phyloP scores from a whole-genome alignment of 1,140 invertebrate species.

The Drosophila bifasciata region DNA sequence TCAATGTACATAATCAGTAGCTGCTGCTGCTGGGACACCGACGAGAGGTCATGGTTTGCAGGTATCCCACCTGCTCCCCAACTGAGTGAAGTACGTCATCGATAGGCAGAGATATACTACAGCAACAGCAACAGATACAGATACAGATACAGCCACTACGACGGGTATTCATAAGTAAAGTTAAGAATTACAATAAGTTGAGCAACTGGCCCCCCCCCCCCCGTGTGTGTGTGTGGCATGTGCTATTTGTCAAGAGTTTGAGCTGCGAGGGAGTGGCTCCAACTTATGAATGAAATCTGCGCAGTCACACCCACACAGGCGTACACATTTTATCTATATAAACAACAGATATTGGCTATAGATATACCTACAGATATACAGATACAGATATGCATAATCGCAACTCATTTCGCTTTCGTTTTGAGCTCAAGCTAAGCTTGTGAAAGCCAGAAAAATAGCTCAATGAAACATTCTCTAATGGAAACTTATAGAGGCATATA shows the following conservation, averaged over 20 bases:
- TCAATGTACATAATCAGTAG: conserved; percentile 75
- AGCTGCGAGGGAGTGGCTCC: conserved; percentile 46
- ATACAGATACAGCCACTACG: background rate
- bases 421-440: conserved; percentile 12
- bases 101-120: no score
- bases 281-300: conserved; percentile 73
- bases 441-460: background rate
- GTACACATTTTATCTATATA: conserved; percentile 63
- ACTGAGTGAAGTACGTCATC: conserved; percentile 59
- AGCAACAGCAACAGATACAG: conserved; percentile 37
- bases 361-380: background rate
- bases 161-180: background rate
- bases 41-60: conserved; percentile 62
- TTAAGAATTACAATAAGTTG: conserved; percentile 56
- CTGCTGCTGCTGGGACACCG: conserved; percentile 27
- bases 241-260: conserved; percentile 53
- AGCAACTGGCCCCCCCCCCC: conserved; percentile 1
- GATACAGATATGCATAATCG: conserved; percentile 29
- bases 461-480: no score
- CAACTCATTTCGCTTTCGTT: conserved; percentile 63
- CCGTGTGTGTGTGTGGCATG: conserved; percentile 24
- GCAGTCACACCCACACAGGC: conserved; percentile 59
- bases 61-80: conserved; percentile 3
- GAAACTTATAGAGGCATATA: no score
- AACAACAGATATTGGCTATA: conserved; percentile 71